Conservation (phyloP, 2,797 vertebrate species). For the Mus minutoides region DNA sequence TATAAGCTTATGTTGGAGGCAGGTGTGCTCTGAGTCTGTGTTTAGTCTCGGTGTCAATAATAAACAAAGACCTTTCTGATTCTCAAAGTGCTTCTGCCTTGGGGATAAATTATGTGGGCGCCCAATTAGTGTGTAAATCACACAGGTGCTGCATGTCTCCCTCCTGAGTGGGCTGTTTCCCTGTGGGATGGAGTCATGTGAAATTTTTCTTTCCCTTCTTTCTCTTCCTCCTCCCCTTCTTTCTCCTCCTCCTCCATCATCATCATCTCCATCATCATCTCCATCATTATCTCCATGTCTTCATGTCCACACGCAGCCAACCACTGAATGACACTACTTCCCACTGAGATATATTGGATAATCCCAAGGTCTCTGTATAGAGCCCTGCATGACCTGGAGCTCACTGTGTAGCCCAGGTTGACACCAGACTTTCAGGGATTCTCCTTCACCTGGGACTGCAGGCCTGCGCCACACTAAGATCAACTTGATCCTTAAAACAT, state of each 20-base stretch:
- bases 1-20: neutral
- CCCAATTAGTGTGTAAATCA: neutral
- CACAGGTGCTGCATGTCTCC: neutral
- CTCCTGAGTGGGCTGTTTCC: neutral
- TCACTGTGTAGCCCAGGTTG: neutral
- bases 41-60: neutral
- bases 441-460: neutral
- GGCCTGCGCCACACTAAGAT: neutral
- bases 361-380: neutral
- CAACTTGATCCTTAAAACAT: conserved; percentile 57
- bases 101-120: neutral
- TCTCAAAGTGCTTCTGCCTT: neutral
- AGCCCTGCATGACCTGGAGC: neutral
- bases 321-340: neutral
- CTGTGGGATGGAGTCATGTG: neutral
- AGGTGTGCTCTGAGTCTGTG: neutral
- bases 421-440: neutral
- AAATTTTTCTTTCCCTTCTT: too few relatives aligned
- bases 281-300: neutral
- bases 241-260: too few relatives aligned
- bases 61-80: neutral
- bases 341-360: neutral
- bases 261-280: too few relatives aligned
- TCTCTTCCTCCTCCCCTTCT: neutral
- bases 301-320: neutral